Evolutionary conservation across 2,797 vertebrate species (phyloP), one percentile per base, ranked within the genome.

Genomic region (Selene dorsalis): DNA sequence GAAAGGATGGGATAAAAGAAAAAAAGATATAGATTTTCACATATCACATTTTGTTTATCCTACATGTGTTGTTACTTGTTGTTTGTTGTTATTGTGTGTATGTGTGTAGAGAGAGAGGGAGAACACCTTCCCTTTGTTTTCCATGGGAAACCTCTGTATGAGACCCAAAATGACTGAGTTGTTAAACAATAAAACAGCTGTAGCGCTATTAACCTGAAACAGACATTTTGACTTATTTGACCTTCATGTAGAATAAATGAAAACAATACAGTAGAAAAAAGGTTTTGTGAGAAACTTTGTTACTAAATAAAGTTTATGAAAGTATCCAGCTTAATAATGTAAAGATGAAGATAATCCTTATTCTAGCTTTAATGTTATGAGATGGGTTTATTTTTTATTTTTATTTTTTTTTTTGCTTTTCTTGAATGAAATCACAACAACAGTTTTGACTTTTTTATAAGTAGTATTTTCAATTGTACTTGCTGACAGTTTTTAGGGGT

Each of bases 1-100:
- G 77, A 75, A 62, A 47, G 65, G 41, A 77, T 18, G 41, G 35
- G 14, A 69, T 11, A 6, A 16, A 52, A 30, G 17, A 8, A 45
- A 35, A 45, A 48, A 55, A 22, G 11, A 4, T 32, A 32, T 32
- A 32, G 32, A 35, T n/a, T 69, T 77, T 80, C 35, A 65, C 18
- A 20, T 70, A 14, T 7, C 41, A 56, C 63, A 58, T 16, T 55
- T 53, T 35, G 9, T 38, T 55, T 41, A 17, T 9, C 30, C 30
- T 70, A 3, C 41, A 4, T 43, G 7, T 11, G 17, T 24, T 2
- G 41, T 48, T 35, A 9, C 58, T 4, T 16, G 28, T 38, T 9
- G 1, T 11, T 12, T 55, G 28, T 38, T 9, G 1, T 11, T 12
- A 39, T 7, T 61, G n/a, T 52, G 50, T 58, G 50, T 61, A 53